Evolutionary conservation across 2,888 invertebrate species (phyloP).

Genomic region (Hypomecis punctinalis): DNA sequence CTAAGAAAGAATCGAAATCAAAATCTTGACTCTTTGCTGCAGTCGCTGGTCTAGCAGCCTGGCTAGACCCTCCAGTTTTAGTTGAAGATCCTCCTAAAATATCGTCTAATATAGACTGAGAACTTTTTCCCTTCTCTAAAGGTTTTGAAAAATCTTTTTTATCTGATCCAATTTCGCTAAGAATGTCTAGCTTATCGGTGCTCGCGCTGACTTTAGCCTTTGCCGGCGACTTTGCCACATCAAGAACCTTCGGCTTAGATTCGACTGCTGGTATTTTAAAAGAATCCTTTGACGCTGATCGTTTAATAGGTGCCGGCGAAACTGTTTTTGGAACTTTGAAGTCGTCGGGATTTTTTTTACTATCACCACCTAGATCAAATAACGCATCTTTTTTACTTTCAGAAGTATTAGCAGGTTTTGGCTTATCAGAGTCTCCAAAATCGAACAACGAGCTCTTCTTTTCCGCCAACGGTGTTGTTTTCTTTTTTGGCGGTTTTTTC

Average conservation of each 20-base stretch:
- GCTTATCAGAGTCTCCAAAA: slow-evolving; percentile 58
- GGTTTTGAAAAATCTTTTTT: slow-evolving; percentile 61
- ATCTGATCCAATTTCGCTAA: slow-evolving; percentile 58
- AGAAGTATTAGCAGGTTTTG: slow-evolving; percentile 44
- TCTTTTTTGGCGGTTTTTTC: slow-evolving; percentile 70
- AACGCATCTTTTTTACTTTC: slow-evolving; percentile 55
- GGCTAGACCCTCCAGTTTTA: slow-evolving; percentile 55
- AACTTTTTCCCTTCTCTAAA: slow-evolving; percentile 70
- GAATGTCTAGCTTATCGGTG: slow-evolving; percentile 65
- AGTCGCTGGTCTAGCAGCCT: slow-evolving; percentile 54
- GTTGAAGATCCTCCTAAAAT: slow-evolving; percentile 79
- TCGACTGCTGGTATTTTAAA: slow-evolving; percentile 55
- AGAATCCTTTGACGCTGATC: slow-evolving; percentile 65
- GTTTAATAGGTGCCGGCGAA: slow-evolving; percentile 60
- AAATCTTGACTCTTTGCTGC: slow-evolving; percentile 67
- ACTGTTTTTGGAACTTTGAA: slow-evolving; percentile 49
- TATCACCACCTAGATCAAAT: slow-evolving; percentile 56
- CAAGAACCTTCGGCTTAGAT: slow-evolving; percentile 50
- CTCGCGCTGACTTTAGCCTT: slow-evolving; percentile 61
- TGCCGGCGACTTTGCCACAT: slow-evolving; percentile 61
- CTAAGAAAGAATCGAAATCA: slow-evolving; percentile 68
- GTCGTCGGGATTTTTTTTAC: slow-evolving; percentile 43
- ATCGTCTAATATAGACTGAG: slow-evolving; percentile 81
- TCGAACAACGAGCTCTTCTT: slow-evolving; percentile 76
- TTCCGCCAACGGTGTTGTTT: slow-evolving; percentile 58